Base-by-base conservation (phyloP, 2,113 vertebrate species). In the Ornithorhynchus anatinus region DNA sequence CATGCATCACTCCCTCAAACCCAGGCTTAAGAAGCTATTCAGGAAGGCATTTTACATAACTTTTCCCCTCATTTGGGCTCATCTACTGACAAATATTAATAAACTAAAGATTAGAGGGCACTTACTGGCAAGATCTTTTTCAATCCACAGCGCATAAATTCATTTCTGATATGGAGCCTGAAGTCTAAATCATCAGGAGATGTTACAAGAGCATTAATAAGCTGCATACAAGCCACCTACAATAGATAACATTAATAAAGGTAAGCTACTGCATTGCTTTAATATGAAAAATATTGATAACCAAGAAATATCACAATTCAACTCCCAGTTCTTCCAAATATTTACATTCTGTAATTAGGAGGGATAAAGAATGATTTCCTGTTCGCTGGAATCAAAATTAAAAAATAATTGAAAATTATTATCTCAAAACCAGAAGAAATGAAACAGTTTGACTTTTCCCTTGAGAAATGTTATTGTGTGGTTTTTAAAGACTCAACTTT, bases 161-260 rank as follows among this genome's bases (percentile, higher is more conserved):
- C 97, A 94, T 98, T 99, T 92, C 97, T 96, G 90, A 99, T 95
- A 86, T 99, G 98, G 81, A 99, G 95, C 84, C 98, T 95, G 85
- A 99, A 95, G 93, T 99, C 97, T 93, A 99, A 87, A 85, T 99
- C 98, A 89, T 99, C 98, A 76, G 97, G 97, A 89, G 96, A 99
- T 33, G 97, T 99, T 89, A 99, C 95, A 1, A 99, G 94, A 60
- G 98, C 98, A 89, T 99, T 99, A 92, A 99, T 99, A 82, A 99
- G 95, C 90, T 99, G 98, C 98, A 99, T 99, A 72, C 97, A 99
- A 42, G 98, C 96, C 80, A 99, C 95, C 98, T 99, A 80, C 36
- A 92, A 92, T 0, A 91, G 23, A 92, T 52, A 45, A 91, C 31
- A 88, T 40, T 57, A 65, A 80, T 23, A 87, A 64, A 65, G 71